Evolutionary conservation across 1,140 invertebrate genomes (phyloP), one percentile per base, ranked within the genome.

Genomic region (Leptopilina clavipes): DNA sequence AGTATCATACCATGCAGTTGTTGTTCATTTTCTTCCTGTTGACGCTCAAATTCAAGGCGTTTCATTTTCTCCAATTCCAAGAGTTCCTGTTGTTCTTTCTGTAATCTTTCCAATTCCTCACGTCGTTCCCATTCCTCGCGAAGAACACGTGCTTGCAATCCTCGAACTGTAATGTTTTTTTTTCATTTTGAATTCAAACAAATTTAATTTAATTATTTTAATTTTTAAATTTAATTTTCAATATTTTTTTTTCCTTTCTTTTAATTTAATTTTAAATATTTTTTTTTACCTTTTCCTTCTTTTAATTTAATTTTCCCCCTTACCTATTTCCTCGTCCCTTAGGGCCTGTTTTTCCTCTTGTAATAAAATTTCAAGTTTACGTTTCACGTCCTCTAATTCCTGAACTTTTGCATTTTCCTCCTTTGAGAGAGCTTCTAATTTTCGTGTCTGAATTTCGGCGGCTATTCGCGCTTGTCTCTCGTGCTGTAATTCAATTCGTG

Each of bases 271-370:
- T n/a, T n/a, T n/a, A n/a, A 31, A 31, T 2, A 31, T 19, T 18
- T 9, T 48, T 65, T 19, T 59, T 12, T n/a, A 17, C 18, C 11
- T 7, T n/a, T n/a, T n/a, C n/a, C n/a, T n/a, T n/a, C 75, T 1
- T 31, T 31, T 2, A 31, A 5, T 31, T 31, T 2, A 31, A 31
- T 31, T 31, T 31, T 31, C 5, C 5, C 25, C 5, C 25, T 31
- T 31, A 83, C 85, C 96, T 79, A 96, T 95, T 91, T 97, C 95
- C 89, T 96, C 96, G 83, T 96, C 96, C 78, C 93, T 88, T 83
- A 96, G 95, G 2, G 95, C 95, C 86, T 96, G 94, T 5, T 94
- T 94, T 88, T 96, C 96, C 89, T 95, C 95, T 80, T 95, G 93
- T 5, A 96, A 85, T 1, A 96, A 83, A 81, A 90, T 90, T 86